Conservation (phyloP, 2,113 vertebrate species). For the Prietella phreatophila region DNA sequence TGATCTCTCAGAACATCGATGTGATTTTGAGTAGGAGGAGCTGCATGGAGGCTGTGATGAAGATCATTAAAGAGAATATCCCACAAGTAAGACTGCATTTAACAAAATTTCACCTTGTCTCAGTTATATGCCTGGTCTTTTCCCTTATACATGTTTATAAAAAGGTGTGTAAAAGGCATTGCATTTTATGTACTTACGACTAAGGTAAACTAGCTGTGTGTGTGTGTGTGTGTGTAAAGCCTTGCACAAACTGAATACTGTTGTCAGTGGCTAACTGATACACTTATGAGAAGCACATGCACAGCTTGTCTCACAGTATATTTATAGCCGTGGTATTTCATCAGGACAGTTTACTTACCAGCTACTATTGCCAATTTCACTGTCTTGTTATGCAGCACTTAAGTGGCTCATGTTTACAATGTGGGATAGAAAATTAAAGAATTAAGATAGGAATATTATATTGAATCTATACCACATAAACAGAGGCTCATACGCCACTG, state of each 20-base stretch:
- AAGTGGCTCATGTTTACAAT: not conserved
- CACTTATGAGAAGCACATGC: not conserved
- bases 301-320: not conserved
- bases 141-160: not conserved
- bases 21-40: slow-evolving; percentile 77
- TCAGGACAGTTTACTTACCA: not conserved
- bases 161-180: not conserved
- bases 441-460: not conserved
- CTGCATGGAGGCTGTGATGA: slow-evolving; percentile 78
- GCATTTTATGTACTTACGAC: not conserved
- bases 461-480: not conserved
- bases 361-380: not conserved
- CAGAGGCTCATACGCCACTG: not conserved
- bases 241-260: not conserved
- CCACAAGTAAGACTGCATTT: slow-evolving; percentile 75
- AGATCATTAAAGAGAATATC: slow-evolving; percentile 87
- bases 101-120: not conserved
- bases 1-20: slow-evolving; percentile 81
- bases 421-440: not conserved
- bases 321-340: not conserved
- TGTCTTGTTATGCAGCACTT: not conserved
- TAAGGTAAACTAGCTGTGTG: not conserved
- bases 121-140: not conserved
- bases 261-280: not conserved
- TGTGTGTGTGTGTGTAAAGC: not conserved